Evolutionary conservation across 2,797 vertebrate genomes (phyloP), one percentile per base, ranked within the genome.

Genomic region (Neosilurus mollespiculum): DNA sequence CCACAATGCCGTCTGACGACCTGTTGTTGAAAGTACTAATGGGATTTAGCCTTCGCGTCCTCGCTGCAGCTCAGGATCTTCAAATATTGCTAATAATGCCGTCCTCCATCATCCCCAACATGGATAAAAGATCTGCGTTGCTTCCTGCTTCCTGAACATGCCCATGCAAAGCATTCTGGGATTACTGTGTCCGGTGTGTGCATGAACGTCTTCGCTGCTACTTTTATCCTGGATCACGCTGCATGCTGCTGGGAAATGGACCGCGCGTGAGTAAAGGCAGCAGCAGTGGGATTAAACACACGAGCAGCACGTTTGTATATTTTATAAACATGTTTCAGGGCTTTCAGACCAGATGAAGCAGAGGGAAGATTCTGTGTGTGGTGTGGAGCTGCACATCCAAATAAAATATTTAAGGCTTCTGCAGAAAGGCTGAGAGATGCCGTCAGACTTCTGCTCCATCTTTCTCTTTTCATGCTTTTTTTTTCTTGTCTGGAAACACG

Each of bases 321-420:
- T 53, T 26, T 5, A 77, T 7, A 49, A 62, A 77, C 14, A 11
- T 1, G 2, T 61, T 49, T 43, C 72, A 18, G 26, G 53, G 53
- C 34, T 30, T 20, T 30, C 56, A 43, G 22, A n/a, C n/a, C 20
- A n/a, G 75, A 61, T 0, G 20, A 16, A 61, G 34, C 30, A 61
- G 58, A 77, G 20, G 89, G 87, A 87, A 86, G 80, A 89, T 91
- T 91, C 83, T 56, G 90, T 90, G 92, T 89, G 77, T 84, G 82
- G 88, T 86, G 87, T 86, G 34, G 93, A 94, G 73, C 82, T 72
- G 79, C 88, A 89, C 87, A 43, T 49, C 58, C 1, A 43, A 10
- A 77, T 90, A 80, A 90, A 92, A 90, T 88, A 90, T 87, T 86
- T 73, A 22, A 75, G 64, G n/a, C 3, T 10, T 54, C 59, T 77